Base-by-base conservation (phyloP, 1,140 invertebrate species). In the Procambarus virginalis region DNA sequence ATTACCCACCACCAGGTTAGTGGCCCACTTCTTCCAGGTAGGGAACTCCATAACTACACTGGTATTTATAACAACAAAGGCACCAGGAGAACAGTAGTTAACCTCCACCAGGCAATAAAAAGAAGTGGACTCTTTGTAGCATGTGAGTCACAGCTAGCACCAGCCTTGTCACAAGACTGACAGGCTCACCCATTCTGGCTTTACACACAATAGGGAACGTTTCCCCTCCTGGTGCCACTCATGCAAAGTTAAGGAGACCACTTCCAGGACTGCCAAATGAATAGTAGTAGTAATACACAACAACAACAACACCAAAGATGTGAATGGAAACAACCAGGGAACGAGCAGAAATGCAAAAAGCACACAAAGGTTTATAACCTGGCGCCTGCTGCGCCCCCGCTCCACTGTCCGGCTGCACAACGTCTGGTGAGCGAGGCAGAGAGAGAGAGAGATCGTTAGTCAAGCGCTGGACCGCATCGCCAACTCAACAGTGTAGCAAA, bases 391-490 rank as follows among this genome's bases (percentile, higher is more conserved):
- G 87, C 80, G 87, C 79, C 87, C n/a, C 79, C 81, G 73, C 87
- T 89, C 87, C 87, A 84, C 81, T 89, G 87, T 77, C 82, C 87
- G 79, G 87, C 79, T 83, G 79, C 70, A 89, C 79, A 76, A 89
- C 73, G 80, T 89, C 87, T 89, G 87, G 87, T 83, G 80, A 84
- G 87, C 79, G 81, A 88, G 86, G 87, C 77, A 89, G 87, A 89
- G 86, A 81, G 34, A 86, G 48, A 89, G 87, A 89, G 81, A n/a
- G n/a, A n/a, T 82, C 87, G 87, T 89, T 89, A 89, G 87, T 89
- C 87, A 89, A 89, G 87, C 87, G 82, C 80, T 89, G 87, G 87
- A 89, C 87, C 87, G 87, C 87, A 89, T 89, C 87, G 87, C 87
- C 87, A 89, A 89, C 73, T 84, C 80, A 82, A 83, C 87, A 82